Percentiles rank a stretch among this genome's conserved stretches.
phyloP scores from a whole-genome alignment of 2,113 vertebrate genomes.

The Oreotragus oreotragus region DNA sequence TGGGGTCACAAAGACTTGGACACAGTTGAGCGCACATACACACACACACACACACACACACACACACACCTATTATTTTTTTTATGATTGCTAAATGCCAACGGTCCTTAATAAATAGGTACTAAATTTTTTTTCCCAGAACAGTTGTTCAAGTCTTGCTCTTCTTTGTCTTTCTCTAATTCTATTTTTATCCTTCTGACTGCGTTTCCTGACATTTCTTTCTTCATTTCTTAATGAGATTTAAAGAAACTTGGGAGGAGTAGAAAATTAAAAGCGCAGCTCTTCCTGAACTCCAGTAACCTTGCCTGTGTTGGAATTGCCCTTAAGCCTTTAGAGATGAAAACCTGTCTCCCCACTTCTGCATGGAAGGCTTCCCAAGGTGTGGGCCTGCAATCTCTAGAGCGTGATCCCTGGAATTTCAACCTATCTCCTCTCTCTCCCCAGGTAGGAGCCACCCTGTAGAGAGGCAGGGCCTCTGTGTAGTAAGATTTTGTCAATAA shows the following conservation, averaged over 20 bases:
- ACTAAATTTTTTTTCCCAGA: not conserved
- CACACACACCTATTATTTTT: not conserved
- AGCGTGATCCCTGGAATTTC: not conserved
- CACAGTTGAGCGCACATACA: not conserved
- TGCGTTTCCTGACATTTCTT: not conserved
- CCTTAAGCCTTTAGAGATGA: not conserved
- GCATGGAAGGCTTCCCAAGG: not conserved
- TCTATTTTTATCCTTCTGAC: not conserved
- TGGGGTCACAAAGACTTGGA: not conserved
- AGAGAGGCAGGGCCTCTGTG: not conserved
- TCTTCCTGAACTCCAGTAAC: constrained; percentile 15
- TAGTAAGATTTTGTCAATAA: not conserved
- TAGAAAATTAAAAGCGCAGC: not conserved
- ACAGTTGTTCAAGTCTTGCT: not conserved
- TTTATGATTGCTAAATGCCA: not conserved
- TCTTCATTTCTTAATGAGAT: not conserved
- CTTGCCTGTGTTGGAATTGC: not conserved
- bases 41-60: not conserved
- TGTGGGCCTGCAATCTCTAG: not conserved
- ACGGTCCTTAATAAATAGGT: not conserved
- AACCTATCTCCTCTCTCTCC: not conserved
- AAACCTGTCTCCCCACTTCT: constrained; percentile 33
- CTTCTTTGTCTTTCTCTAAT: not conserved
- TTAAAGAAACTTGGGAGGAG: not conserved
- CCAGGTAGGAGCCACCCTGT: not conserved